Base-by-base conservation (phyloP, 1,140 invertebrate species). In the Aphaenogaster rudis region DNA sequence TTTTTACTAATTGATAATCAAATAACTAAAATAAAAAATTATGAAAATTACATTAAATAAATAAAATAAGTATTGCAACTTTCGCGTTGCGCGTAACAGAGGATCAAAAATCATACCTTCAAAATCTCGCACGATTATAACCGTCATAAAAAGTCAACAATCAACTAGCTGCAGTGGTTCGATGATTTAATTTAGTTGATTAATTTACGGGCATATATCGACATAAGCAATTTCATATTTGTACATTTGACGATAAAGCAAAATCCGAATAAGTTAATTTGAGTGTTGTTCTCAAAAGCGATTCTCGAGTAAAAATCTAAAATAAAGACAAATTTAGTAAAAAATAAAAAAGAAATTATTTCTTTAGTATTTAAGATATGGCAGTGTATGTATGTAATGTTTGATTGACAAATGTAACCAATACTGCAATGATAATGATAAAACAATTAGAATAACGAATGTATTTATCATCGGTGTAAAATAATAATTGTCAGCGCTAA, bases 221-320 rank as follows among this genome's bases (percentile, higher is more conserved):
- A 59, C 11, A 59, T 17, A 77, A 59, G 74, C 52, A 59, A 59
- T 77, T 76, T 76, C 11, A 59, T 39, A 39, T 7, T 72, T 72
- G 17, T 8, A 39, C 6, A 9, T 66, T 77, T n/a, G 7, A 76
- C 3, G 50, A 54, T 59, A 59, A 59, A 77, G 8, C n/a, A 2
- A 42, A 59, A 77, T 45, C 8, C 0, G 3, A 45, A 42, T 42
- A 45, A 28, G 1, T 11, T 45, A 42, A 61, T 59, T 59, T 2
- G 13, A 42, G 15, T 77, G 6, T 45, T 28, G 0, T 77, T 45
- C 5, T 59, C 5, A 28, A 28, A 28, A 77, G 11, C 50, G 1
- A 74, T 15, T 71, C 11, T 45, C 7, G 4, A 59, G 45, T 42
- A 45, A 28, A 39, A 59, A 28, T 59, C 7, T 77, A 7, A 28